A percentile compares a stretch with the other conserved stretches of the same genome.
These are phyloP conservation scores for Drosophila pullipes DNA, from an alignment of 2,888 invertebrate genomes.

Conservation along the genomic window DNA sequence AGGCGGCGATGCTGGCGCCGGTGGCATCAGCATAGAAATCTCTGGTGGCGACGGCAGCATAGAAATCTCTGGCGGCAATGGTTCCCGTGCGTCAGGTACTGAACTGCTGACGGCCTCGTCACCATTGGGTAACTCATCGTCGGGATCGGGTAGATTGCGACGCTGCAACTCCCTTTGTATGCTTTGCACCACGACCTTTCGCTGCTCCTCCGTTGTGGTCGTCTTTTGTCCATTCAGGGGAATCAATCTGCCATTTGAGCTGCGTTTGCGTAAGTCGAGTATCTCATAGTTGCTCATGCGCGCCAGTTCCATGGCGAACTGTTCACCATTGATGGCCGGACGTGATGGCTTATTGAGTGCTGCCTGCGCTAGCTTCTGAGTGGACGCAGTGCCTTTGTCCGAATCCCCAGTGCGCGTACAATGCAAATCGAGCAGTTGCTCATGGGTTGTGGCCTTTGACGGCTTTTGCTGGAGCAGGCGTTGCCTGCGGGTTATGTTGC, in stretches of 20 bases:
- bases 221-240: constrained; percentile 14
- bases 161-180: constrained; percentile 65
- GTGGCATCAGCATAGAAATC: neutral
- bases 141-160: constrained; percentile 40
- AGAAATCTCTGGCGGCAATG: neutral
- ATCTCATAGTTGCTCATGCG: constrained; percentile 78
- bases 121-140: neutral
- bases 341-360: constrained; percentile 67
- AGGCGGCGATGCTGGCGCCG: neutral
- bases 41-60: neutral
- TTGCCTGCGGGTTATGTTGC: constrained; percentile 21
- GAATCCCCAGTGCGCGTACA: constrained; percentile 1
- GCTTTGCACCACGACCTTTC: constrained; percentile 51
- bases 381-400: neutral
- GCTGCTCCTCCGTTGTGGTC: constrained; percentile 32
- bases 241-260: constrained; percentile 62
- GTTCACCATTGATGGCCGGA: constrained; percentile 76
- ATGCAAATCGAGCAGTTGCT: constrained; percentile 57
- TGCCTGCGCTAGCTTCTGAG: neutral
- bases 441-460: neutral
- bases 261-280: constrained; percentile 79
- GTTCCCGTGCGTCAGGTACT: neutral
- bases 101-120: neutral
- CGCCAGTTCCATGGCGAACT: constrained; percentile 70
- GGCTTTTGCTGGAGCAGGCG: neutral